These are phyloP conservation scores for Varroa destructor DNA, from an alignment of 1,140 invertebrate species.

Conservation along the genomic window DNA sequence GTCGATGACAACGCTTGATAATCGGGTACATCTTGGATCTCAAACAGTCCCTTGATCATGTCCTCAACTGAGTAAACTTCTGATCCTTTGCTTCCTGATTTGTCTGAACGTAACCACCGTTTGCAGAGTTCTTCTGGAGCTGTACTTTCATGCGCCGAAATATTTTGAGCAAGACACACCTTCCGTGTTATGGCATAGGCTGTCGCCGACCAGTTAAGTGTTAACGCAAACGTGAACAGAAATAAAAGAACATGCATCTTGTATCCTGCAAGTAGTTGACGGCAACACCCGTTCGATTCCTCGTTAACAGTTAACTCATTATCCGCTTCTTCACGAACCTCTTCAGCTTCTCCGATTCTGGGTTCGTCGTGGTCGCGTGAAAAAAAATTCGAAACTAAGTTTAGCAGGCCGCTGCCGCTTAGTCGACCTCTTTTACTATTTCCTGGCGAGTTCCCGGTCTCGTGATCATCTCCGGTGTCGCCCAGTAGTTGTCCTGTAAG, in stretches of 20 bases:
- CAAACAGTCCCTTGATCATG: no score
- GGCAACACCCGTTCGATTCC: background rate
- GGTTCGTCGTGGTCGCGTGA: background rate
- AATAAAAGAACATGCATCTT: conserved; percentile 1
- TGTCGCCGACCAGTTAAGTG: conserved; percentile 19
- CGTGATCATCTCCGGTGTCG: no score
- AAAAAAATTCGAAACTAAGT: no score
- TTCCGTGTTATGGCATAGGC: background rate
- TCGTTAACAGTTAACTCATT: background rate
- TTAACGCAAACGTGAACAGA: background rate
- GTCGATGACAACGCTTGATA: no score
- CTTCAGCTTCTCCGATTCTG: background rate
- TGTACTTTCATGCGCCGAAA: background rate
- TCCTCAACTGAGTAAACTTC: no score
- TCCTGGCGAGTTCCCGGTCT: no score
- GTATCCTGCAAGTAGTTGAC: background rate
- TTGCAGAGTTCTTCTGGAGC: background rate
- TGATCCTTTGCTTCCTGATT: no score
- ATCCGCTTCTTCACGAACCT: conserved; percentile 7
- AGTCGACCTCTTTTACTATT: no score
- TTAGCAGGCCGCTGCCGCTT: no score
- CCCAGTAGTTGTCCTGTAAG: no score
- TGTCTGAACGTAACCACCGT: background rate
- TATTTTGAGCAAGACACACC: conserved; percentile 2
- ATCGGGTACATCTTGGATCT: no score